phyloP scores from a whole-genome alignment of 2,888 invertebrate species.

The Cerastis rubricosa region DNA sequence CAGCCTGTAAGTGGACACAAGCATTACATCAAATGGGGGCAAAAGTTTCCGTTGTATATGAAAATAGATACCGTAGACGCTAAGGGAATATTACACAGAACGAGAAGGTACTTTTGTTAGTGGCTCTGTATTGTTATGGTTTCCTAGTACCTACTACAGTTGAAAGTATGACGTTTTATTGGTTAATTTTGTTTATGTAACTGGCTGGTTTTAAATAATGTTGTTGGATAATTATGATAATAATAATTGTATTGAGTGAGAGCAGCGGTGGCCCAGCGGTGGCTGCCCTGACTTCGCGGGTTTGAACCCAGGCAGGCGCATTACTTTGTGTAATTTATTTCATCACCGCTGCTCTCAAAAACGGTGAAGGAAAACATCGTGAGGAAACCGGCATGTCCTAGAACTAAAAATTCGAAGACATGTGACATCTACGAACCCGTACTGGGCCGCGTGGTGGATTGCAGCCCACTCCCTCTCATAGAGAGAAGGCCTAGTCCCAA shows the following conservation, averaged over 20 bases:
- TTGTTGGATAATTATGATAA: neutral
- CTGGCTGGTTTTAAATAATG: neutral
- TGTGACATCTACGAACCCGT: too few species aligned
- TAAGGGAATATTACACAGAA: constrained; percentile 46
- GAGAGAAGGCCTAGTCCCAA: too few species aligned
- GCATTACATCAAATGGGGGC: constrained; percentile 53
- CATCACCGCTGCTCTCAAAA: too few species aligned
- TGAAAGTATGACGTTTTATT: constrained; percentile 1
- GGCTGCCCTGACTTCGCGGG: too few species aligned
- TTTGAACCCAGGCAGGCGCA: too few species aligned
- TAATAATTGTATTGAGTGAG: neutral
- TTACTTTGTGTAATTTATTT: too few species aligned
- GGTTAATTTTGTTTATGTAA: neutral
- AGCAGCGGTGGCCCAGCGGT: too few species aligned
- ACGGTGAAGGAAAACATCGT: too few species aligned
- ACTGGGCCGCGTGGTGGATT: too few species aligned
- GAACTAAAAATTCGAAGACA: too few species aligned
- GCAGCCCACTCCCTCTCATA: too few species aligned
- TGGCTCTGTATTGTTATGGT: constrained; percentile 8
- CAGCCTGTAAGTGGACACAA: constrained; percentile 45
- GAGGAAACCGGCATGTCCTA: too few species aligned
- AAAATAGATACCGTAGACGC: constrained; percentile 51
- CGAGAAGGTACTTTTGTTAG: constrained; percentile 23
- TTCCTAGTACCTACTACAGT: constrained; percentile 20
- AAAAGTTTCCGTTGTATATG: constrained; percentile 53